Percentiles rank a stretch among this genome's conserved stretches.
Conservation (phyloP, 2,797 vertebrate genomes). For the Xiphophorus birchmanni region DNA sequence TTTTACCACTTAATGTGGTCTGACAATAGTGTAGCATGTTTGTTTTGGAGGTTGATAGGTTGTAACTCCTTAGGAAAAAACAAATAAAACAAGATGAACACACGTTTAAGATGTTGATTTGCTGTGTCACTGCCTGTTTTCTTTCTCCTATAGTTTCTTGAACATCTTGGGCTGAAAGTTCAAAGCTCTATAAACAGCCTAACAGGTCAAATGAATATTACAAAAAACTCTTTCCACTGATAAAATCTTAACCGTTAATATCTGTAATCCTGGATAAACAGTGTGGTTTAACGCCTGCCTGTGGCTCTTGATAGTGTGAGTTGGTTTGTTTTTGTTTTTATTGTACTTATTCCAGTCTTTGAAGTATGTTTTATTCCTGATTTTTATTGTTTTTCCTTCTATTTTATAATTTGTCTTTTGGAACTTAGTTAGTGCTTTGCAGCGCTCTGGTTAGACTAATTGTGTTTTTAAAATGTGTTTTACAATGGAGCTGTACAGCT, state of each 20-base stretch:
- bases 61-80: not conserved
- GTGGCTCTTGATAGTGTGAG: not conserved
- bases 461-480: not conserved
- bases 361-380: not conserved
- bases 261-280: not conserved
- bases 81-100: not conserved
- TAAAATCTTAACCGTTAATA: not conserved
- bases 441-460: not conserved
- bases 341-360: not conserved
- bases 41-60: not conserved
- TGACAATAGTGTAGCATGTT: not conserved
- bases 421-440: not conserved
- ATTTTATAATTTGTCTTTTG: not conserved
- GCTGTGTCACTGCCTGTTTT: not conserved
- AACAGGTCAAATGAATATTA: not conserved
- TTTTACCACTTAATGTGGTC: not conserved
- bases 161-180: not conserved
- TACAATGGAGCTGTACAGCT: not conserved
- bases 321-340: not conserved
- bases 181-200: not conserved
- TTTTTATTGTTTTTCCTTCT: not conserved
- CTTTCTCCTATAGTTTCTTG: not conserved
- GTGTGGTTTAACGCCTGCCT: not conserved
- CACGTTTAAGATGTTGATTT: not conserved
- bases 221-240: not conserved